Base-by-base conservation (phyloP, 2,888 invertebrate genomes). In the Leptinotarsa tumamoca region DNA sequence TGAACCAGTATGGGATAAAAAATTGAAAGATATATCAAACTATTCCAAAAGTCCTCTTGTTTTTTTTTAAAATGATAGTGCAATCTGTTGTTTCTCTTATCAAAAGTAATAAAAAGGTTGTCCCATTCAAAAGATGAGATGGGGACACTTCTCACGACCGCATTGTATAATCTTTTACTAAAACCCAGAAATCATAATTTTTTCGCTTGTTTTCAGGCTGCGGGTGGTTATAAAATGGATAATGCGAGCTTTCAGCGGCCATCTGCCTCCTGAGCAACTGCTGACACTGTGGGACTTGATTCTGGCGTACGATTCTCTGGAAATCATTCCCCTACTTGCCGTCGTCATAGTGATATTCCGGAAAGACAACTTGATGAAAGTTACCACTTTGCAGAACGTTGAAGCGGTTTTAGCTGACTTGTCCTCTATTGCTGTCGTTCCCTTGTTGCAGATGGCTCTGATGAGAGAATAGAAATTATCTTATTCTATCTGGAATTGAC, bases 151-250 rank as follows among this genome's bases (percentile, higher is more conserved):
- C 4, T 33, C 7, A 33, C 33, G 33, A 4, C 33, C 33, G 33
- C 33, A 33, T 33, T 43, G 43, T 10, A 10, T 43, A 43, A 43
- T 43, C 0, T 43, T 43, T 43, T 3, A 43, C 10, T 43, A 10
- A 2, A 43, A 43, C 10, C 43, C 3, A 10, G 10, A 10, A 43
- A 43, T 15, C 7, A 15, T 7, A 13, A 27, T 3, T 49, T 21
- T 14, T 13, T 2, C 33, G 33, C 33, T 56, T 23, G 43, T 69
- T 82, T 83, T 73, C 83, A 98, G 98, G 3, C 91, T 98, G 72
- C 92, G 95, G 84, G 93, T 98, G 43, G 96, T 97, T 1, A 97
- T 98, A 87, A 98, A 98, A 88, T 98, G 98, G 98, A 88, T 98
- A 67, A 98, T 98, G 94, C 91, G 98, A 79, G 98, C 96, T 2